Evolutionary conservation across 2,113 vertebrate species (phyloP), one percentile per base, ranked within the genome.

Genomic region (Platichthys flesus): DNA sequence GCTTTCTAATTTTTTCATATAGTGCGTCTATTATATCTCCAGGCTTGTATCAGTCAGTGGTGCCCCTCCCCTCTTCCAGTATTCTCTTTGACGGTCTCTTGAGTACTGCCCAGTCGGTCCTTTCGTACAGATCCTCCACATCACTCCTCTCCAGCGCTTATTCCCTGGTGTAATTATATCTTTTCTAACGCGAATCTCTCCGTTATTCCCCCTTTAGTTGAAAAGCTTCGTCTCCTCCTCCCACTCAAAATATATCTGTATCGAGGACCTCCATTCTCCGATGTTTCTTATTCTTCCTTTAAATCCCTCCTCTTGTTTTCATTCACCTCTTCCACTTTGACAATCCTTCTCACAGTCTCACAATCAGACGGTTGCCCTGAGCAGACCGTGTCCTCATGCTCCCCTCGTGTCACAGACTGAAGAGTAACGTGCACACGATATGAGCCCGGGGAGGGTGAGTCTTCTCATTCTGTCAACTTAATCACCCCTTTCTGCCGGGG

Each of bases 1-100:
- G 59, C 69, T 76, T 70, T 74, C 54, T 74, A 74, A 71, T 81
- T 84, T 14, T 69, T 75, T 67, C 51, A 64, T 56, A 64, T 52
- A 24, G 83, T 56, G 67, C 3, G 6, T 75, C 67, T 82, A 14
- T 78, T 61, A 59, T 77, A 79, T 83, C 68, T 69, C 47, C 23
- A 35, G 69, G 76, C 77, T 79, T 61, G 26, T 78, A 65, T 79
- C 81, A 71, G 78, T 83, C 83, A 67, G 71, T 63, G 63, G 42
- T 16, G 56, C 82, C 78, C 83, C 84, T 76, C 75, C 55, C 66
- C n/a, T 76, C n/a, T 54, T 81, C 56, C 47, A 21, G 56, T 68
- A 87, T 87, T 89, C 79, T 78, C 82, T 90, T 90, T 91, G 87
- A 87, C 70, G 20, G 61, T 73, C 85, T 87, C 86, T 61, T 66